A percentile compares a stretch with the other conserved stretches of the same genome.
Evolutionary conservation across 2,113 vertebrate genomes (phyloP).

Genomic region (Speoplatyrhinus poulsoni): DNA sequence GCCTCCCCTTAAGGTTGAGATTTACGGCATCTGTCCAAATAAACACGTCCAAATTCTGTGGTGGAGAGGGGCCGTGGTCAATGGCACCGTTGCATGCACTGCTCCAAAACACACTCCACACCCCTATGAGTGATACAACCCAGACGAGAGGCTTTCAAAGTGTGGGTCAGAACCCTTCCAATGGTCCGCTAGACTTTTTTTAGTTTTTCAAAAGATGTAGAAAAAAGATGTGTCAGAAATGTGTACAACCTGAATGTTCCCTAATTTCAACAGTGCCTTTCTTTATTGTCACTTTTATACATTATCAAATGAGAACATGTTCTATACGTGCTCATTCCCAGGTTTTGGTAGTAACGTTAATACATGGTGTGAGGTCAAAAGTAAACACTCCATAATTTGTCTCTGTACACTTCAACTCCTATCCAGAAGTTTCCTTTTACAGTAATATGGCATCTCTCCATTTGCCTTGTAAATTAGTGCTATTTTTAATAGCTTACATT

Average conservation of each 20-base stretch:
- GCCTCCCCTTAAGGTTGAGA: slow-evolving; percentile 65
- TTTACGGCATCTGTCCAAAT: slow-evolving; percentile 86
- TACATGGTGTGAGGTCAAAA: slow-evolving; percentile 62
- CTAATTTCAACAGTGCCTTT: not conserved
- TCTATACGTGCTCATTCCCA: slow-evolving; percentile 24
- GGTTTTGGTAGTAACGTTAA: too few species aligned
- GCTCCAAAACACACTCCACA: slow-evolving; percentile 58
- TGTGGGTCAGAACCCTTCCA: too few species aligned
- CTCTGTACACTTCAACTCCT: slow-evolving; percentile 62
- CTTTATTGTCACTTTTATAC: slow-evolving; percentile 5
- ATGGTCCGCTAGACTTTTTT: too few species aligned
- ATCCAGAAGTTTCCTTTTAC: slow-evolving; percentile 55
- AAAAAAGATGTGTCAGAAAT: too few species aligned
- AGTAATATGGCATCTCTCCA: too few species aligned
- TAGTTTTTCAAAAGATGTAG: too few species aligned
- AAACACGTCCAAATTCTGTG: slow-evolving; percentile 72
- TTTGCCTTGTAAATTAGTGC: too few species aligned
- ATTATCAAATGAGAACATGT: too few species aligned
- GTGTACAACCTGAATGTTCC: too few species aligned
- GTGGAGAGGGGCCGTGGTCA: slow-evolving; percentile 62
- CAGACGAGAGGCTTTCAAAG: too few species aligned
- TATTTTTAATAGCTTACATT: too few species aligned
- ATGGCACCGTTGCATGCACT: slow-evolving; percentile 46
- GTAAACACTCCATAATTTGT: slow-evolving; percentile 60
- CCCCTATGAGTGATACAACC: slow-evolving; percentile 37